A percentile compares a stretch with the other conserved stretches of the same genome.
Evolutionary conservation across 2,888 invertebrate genomes (phyloP).

Genomic region (Philonicus albiceps): DNA sequence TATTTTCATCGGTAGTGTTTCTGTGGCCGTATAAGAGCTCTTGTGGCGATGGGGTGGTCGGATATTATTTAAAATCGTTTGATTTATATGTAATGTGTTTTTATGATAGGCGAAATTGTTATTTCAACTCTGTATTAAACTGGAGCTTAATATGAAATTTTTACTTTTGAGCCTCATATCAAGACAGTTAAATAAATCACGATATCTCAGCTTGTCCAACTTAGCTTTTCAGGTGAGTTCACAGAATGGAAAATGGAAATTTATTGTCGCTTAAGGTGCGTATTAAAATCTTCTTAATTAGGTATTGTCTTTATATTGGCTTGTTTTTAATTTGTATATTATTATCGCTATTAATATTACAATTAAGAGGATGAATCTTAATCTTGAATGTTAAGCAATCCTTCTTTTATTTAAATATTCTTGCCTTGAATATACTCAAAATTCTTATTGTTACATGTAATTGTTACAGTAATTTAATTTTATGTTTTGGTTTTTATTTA

Average conservation of each 20-base stretch:
- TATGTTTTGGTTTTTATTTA: no score
- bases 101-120: conserved; percentile 12
- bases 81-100: conserved; percentile 20
- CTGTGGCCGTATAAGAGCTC: neutral
- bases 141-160: conserved; percentile 29
- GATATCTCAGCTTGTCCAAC: neutral
- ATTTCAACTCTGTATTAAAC: conserved; percentile 2
- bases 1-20: neutral
- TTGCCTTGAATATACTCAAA: no score
- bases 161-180: conserved; percentile 4
- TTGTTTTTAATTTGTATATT: no score
- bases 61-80: conserved; percentile 21
- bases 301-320: no score
- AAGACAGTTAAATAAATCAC: conserved; percentile 8
- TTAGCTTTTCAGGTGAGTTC: neutral
- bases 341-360: no score
- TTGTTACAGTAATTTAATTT: no score
- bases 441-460: no score
- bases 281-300: neutral
- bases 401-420: no score
- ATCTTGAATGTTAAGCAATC: no score
- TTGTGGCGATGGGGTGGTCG: neutral
- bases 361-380: no score
- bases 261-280: neutral
- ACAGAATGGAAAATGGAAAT: neutral